Evolutionary conservation across 2,113 vertebrate genomes (phyloP).

Genomic region (Colinus virginianus): DNA sequence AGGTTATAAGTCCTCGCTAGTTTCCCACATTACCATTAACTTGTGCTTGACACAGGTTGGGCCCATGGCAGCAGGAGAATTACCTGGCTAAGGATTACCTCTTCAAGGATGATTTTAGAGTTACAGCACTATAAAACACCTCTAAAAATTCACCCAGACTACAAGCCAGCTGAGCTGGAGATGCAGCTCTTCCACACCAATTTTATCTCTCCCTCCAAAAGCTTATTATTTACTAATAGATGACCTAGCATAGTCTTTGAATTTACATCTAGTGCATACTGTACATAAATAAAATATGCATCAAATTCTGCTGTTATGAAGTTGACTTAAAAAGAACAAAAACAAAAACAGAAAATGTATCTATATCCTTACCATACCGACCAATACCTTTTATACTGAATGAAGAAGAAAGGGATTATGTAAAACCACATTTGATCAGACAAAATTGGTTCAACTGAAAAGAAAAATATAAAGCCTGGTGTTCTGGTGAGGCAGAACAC

Average conservation of each 20-base stretch:
- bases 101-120: slow-evolving; percentile 32
- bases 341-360: not conserved
- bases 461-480: not conserved
- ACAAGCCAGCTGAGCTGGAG: not conserved
- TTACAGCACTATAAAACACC: not conserved
- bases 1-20: not conserved
- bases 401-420: not conserved
- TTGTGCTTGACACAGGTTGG: not conserved
- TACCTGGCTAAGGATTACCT: slow-evolving; percentile 1
- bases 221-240: not conserved
- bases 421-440: not conserved
- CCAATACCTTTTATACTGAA: not conserved
- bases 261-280: not conserved
- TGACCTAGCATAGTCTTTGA: not conserved
- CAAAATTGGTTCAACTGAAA: accelerated
- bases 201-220: not conserved
- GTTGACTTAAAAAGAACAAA: not conserved
- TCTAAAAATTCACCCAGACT: not conserved
- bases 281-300: not conserved
- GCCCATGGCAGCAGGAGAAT: not conserved
- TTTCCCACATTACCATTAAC: slow-evolving; percentile 24
- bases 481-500: not conserved
- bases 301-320: not conserved
- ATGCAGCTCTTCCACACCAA: not conserved
- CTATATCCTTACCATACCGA: not conserved